Base-by-base conservation (phyloP, 35 echinoderm and acorn worm species). In the Apostichopus californicus region DNA sequence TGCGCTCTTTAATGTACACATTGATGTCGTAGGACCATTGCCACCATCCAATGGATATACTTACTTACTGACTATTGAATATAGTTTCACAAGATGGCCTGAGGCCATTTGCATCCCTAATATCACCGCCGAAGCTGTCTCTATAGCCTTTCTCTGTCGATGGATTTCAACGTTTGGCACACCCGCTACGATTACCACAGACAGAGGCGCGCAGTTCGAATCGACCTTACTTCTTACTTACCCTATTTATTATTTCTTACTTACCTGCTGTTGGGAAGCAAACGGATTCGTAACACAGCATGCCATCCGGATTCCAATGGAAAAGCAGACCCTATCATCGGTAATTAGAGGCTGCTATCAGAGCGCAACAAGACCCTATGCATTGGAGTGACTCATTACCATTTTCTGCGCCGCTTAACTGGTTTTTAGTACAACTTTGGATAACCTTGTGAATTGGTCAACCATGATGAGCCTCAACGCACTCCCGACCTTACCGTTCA, bases 1-100 rank as follows among this genome's bases (percentile, higher is more conserved):
- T 18, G 93, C 88, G 17, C 77, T 87, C 8, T 94, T 94, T 66
- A 34, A 90, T 52, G 57, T 94, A 2, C 93, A 94, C 80, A 94
- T 94, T 26, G 77, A 94, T 64, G 10, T 94, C 55, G 93, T 94
- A 18, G 87, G 28, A 34, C 88, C 93, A 6, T 64, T 94, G 4
- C 77, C 88, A 3, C 71, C 78, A 55, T 94, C 75, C 28, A 34
- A 34, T 34, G 28, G 28, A 34, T 34, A 34, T 46, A 46, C 3
- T 3, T 46, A 46, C 34, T 0, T 46, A 46, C 34, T 46, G 3
- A 46, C 34, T 3, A 46, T 1, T 46, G 34, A 1, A 46, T 0
- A 46, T 46, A 2, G 34, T 2, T 46, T 46, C 34, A 46, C 34
- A 46, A 46, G 34, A 46, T 46, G 34, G 0, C 34, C 34, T 46